phyloP scores from a whole-genome alignment of 2,797 vertebrate genomes.

The Thamnophis elegans region DNA sequence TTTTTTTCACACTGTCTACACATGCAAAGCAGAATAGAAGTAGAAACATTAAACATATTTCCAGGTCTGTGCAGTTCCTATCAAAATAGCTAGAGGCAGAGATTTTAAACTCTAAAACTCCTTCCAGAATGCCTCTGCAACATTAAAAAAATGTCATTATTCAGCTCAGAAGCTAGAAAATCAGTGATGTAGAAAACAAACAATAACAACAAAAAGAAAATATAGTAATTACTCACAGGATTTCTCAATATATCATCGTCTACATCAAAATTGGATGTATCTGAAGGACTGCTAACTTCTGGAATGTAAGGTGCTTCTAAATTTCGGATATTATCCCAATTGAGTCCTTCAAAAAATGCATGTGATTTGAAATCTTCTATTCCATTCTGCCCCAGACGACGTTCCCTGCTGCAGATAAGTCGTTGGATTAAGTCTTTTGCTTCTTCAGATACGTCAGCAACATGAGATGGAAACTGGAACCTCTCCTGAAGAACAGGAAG shows the following conservation, averaged over 20 bases:
- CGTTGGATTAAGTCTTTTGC: constrained; percentile 94
- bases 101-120: not conserved
- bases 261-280: constrained; percentile 97
- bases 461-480: constrained; percentile 93
- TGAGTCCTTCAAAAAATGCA: constrained; percentile 86
- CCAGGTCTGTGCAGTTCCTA: not conserved
- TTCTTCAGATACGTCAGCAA: constrained; percentile 88
- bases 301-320: constrained; percentile 94
- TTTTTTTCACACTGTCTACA: not conserved
- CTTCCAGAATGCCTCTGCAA: not conserved
- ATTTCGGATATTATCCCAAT: constrained; percentile 92
- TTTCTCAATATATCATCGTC: constrained; percentile 94
- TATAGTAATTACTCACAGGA: constrained; percentile 76
- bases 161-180: not conserved
- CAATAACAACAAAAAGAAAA: not conserved
- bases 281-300: constrained; percentile 94
- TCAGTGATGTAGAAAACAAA: not conserved
- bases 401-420: constrained; percentile 89
- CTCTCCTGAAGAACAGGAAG: constrained; percentile 79
- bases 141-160: not conserved
- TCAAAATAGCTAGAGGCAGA: not conserved
- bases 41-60: not conserved
- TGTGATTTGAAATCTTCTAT: constrained; percentile 92
- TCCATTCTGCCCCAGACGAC: constrained; percentile 87
- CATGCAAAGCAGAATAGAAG: not conserved